Conservation (phyloP, 53 echinoderm and acorn worm genomes). For the Holothuria scabra region DNA sequence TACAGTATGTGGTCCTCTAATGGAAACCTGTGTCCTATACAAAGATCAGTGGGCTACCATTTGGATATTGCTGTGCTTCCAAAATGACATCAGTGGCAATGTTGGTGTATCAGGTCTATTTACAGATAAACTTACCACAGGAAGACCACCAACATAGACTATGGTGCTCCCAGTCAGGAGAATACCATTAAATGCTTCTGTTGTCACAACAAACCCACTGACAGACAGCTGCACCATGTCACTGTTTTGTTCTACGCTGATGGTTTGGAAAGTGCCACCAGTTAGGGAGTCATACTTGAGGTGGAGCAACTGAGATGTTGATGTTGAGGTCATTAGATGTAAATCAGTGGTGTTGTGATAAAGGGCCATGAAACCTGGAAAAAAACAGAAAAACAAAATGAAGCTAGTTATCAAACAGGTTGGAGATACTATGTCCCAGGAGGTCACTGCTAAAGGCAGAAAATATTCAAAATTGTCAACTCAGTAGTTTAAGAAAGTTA, state of each 20-base stretch:
- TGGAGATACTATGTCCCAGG: no score
- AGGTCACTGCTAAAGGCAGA: no score
- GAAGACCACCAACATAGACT: slow-evolving; percentile 72
- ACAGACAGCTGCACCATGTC: slow-evolving; percentile 55
- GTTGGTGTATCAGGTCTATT: neutral
- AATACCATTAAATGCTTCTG: slow-evolving; percentile 32
- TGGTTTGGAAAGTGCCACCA: slow-evolving; percentile 59
- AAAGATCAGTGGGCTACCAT: no score
- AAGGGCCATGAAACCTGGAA: slow-evolving; percentile 4
- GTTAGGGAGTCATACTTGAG: slow-evolving; percentile 50
- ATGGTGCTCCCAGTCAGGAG: slow-evolving; percentile 55
- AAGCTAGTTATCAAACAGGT: no score
- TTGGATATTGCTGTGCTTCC: no score
- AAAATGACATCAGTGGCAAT: no score
- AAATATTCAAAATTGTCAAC: no score
- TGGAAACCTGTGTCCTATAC: no score
- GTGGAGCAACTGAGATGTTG: neutral
- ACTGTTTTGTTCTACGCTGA: slow-evolving; percentile 48
- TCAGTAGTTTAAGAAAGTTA: no score
- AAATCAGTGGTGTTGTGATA: neutral
- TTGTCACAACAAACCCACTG: slow-evolving; percentile 47
- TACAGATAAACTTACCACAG: slow-evolving; percentile 49
- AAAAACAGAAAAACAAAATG: neutral
- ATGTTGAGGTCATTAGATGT: neutral
- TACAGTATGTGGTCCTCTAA: no score